These are phyloP conservation scores for Whitmania pigra DNA, from an alignment of 1,140 invertebrate genomes.

Conservation along the genomic window DNA sequence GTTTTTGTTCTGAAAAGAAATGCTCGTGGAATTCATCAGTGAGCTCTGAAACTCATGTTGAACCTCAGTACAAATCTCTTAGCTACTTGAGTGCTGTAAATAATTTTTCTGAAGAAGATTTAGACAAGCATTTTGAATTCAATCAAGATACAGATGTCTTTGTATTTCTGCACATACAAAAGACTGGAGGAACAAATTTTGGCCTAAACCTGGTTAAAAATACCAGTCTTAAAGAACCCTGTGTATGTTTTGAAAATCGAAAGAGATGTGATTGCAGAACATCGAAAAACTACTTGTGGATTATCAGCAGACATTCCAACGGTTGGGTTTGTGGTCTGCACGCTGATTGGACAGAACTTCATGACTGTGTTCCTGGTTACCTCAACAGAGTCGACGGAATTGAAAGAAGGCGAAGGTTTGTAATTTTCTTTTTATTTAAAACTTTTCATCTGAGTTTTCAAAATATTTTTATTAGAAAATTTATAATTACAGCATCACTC, in stretches of 20 bases:
- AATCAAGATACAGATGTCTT: conserved; percentile 64
- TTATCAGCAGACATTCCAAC: conserved; percentile 94
- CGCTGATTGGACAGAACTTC: conserved; percentile 94
- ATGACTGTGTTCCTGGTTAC: conserved; percentile 48
- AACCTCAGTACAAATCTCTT: no score
- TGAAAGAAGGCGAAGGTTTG: conserved; percentile 32
- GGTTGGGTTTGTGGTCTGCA: conserved; percentile 98
- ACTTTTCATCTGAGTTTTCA: background rate
- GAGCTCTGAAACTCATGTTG: no score
- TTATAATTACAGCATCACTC: no score
- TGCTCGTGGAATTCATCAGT: no score
- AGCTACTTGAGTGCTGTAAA: background rate
- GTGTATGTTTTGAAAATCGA: conserved; percentile 29
- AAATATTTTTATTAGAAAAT: no score
- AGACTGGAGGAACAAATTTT: conserved; percentile 80
- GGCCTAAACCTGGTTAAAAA: conserved; percentile 85
- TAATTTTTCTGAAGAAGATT: background rate
- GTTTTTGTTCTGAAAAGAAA: no score
- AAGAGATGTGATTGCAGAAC: conserved; percentile 37
- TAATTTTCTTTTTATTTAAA: conserved; percentile 7
- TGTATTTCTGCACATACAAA: conserved; percentile 96
- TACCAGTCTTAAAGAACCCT: conserved; percentile 57
- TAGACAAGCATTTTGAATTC: conserved; percentile 6
- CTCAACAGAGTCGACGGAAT: conserved; percentile 40
- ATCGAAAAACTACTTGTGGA: conserved; percentile 52